These are phyloP conservation scores for Ditylenchus weischeri DNA, from an alignment of 2,888 invertebrate species.

Conservation along the genomic window DNA sequence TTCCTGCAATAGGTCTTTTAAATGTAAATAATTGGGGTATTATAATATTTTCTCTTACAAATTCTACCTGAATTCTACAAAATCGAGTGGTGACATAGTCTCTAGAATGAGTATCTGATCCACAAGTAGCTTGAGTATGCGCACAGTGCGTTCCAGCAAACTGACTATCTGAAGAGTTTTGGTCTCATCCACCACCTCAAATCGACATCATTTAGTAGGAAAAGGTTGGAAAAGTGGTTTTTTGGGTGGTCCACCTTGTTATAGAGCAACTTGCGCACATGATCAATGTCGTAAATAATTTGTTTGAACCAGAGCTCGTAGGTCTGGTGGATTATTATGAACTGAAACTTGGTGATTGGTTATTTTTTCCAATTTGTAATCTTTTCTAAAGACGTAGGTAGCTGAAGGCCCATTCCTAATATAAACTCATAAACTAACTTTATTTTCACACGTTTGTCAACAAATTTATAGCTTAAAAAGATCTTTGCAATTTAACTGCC, in stretches of 20 bases:
- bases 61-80: slow-evolving; percentile 79
- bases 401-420: too few relatives aligned
- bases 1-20: slow-evolving; percentile 64
- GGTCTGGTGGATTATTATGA: slow-evolving; percentile 91
- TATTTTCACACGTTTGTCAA: too few relatives aligned
- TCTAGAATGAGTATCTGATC: slow-evolving; percentile 95
- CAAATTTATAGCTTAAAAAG: too few relatives aligned
- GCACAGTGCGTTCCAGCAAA: slow-evolving; percentile 81
- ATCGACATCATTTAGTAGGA: slow-evolving; percentile 21
- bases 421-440: too few relatives aligned
- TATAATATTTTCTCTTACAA: too few relatives aligned
- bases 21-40: neutral
- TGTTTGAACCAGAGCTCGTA: slow-evolving; percentile 99
- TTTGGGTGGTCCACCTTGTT: slow-evolving; percentile 33
- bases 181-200: slow-evolving; percentile 76
- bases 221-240: neutral
- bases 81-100: slow-evolving; percentile 97
- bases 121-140: slow-evolving; percentile 83
- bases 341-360: slow-evolving; percentile 59
- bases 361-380: too few relatives aligned
- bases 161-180: slow-evolving; percentile 88
- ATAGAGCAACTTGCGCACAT: slow-evolving; percentile 75
- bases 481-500: too few relatives aligned
- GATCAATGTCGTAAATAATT: slow-evolving; percentile 92
- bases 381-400: too few relatives aligned